Evolutionary conservation across 2,888 invertebrate genomes (phyloP).

Genomic region (Herminia tarsipennalis): DNA sequence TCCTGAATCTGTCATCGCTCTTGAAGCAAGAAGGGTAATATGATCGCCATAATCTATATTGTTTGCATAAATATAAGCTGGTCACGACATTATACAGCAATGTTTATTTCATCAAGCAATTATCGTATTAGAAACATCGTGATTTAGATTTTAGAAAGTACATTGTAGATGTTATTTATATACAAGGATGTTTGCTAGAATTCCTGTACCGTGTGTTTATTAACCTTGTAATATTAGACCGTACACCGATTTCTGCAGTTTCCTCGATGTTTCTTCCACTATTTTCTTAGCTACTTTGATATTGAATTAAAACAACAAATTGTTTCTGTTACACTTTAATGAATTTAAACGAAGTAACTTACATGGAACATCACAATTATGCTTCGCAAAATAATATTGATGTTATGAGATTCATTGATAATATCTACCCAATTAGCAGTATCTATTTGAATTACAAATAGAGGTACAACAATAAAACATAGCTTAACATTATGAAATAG

Average conservation of each 20-base stretch:
- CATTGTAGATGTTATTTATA: background rate
- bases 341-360: slow-evolving; percentile 81
- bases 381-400: slow-evolving; percentile 82
- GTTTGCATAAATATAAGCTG: slow-evolving; percentile 6
- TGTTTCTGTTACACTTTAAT: slow-evolving; percentile 79
- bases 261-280: background rate
- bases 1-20: no score
- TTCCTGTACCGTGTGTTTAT: background rate
- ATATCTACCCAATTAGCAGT: slow-evolving; percentile 41
- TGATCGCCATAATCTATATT: no score
- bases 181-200: background rate
- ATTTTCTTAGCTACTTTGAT: background rate
- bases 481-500: slow-evolving; percentile 59
- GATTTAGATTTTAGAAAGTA: slow-evolving; percentile 3
- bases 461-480: slow-evolving; percentile 59
- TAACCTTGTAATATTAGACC: background rate
- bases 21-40: no score
- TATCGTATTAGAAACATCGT: slow-evolving; percentile 6
- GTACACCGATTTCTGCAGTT: background rate
- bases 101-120: slow-evolving; percentile 5
- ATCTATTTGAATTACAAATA: slow-evolving; percentile 44
- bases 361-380: slow-evolving; percentile 86
- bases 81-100: slow-evolving; percentile 5
- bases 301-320: slow-evolving; percentile 37
- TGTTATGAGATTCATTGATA: slow-evolving; percentile 66